Evolutionary conservation across 2,888 invertebrate genomes (phyloP), one percentile per base, ranked within the genome.

Genomic region (Andrena marginata): DNA sequence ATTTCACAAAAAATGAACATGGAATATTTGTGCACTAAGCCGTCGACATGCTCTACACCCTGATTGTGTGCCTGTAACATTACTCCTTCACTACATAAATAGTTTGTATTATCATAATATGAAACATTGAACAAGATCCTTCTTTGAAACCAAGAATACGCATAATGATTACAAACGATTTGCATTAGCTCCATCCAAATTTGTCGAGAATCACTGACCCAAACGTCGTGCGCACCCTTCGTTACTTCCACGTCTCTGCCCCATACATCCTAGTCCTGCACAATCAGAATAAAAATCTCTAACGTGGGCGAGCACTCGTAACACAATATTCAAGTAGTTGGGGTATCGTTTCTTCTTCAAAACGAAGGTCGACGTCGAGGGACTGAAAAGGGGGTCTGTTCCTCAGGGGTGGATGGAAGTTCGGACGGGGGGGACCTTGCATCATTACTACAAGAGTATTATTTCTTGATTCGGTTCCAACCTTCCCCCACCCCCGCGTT

Each of bases 381-480:
- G 77, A 72, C 77, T 31, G 33, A 78, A 85, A 78, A 67, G 80
- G 70, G 80, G 84, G 65, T 75, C 63, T 62, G 33, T 82, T 81
- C 77, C 82, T 84, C 79, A 73, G 79, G 72, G 74, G 56, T 42
- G 64, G 68, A 68, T 73, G 74, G 78, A 83, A 82, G 86, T 87
- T 85, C 79, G 69, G 62, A 73, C 77, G 68, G 71, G 79, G 79
- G 78, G 78, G 80, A 49, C 42, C 84, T 84, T 80, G 87, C 89
- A 88, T 92, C 91, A 90, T 92, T 92, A 92, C 89, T 87, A 85
- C 83, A 73, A 73, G 85, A 88, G 90, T 91, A 92, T 92, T 92
- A 92, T 92, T 92, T 88, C 89, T 89, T 90, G 90, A 92, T 92
- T 90, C 90, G 85, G 87, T 90, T 89, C 88, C 87, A 87, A 85